Conservation (phyloP, 2,113 vertebrate species). For the Mormyrus lacerda region DNA sequence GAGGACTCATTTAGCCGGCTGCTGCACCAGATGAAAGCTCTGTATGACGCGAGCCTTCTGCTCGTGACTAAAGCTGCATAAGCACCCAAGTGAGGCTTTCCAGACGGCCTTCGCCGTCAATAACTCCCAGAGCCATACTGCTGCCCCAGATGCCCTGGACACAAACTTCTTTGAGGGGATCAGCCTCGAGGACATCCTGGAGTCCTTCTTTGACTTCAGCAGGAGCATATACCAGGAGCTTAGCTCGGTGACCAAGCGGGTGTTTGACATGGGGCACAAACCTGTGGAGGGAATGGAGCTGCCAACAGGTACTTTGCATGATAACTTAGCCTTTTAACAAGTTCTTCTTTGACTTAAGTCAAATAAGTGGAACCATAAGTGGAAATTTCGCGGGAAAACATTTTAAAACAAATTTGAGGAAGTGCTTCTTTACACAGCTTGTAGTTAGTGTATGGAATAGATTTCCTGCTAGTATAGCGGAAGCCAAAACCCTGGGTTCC, state of each 20-base stretch:
- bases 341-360: not conserved
- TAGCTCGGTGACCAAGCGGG: conserved; percentile 61
- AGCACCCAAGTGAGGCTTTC: conserved; percentile 67
- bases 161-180: conserved; percentile 55
- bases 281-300: conserved; percentile 43
- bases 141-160: conserved; percentile 43
- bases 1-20: conserved; percentile 68
- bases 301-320: conserved; percentile 49
- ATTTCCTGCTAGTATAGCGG: too few relatives aligned
- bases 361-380: too few relatives aligned
- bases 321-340: not conserved
- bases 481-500: too few relatives aligned
- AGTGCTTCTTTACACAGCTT: too few relatives aligned
- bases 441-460: too few relatives aligned
- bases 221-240: conserved; percentile 68
- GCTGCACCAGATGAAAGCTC: conserved; percentile 46
- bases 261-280: conserved; percentile 54
- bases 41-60: conserved; percentile 64
- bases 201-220: conserved; percentile 72
- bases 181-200: conserved; percentile 65
- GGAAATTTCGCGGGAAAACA: too few relatives aligned
- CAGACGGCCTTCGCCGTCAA: conserved; percentile 60
- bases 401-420: too few relatives aligned
- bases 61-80: conserved; percentile 69
- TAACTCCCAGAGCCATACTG: conserved; percentile 34